Percentiles rank a stretch among this genome's conserved stretches.
Evolutionary conservation across 2,113 vertebrate genomes (phyloP).

Genomic region (Deroptyus accipitrinus): DNA sequence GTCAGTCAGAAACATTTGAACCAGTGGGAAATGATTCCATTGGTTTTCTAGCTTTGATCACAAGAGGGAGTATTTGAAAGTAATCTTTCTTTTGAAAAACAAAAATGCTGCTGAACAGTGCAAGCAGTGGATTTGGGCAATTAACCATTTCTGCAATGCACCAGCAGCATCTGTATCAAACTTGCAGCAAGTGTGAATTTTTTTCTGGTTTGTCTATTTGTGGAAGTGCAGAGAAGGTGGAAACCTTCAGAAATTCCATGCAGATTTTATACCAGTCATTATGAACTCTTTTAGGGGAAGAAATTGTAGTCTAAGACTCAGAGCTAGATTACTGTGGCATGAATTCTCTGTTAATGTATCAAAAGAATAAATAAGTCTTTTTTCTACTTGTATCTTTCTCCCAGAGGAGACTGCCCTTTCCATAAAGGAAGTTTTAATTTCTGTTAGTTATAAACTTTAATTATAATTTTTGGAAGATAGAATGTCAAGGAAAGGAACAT

Average conservation of each 20-base stretch:
- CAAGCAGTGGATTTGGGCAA: constrained; percentile 9
- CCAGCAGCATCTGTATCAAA: not conserved
- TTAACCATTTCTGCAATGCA: not conserved
- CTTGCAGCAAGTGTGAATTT: not conserved
- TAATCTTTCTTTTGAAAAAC: constrained; percentile 54
- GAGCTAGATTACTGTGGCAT: not conserved
- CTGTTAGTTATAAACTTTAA: not conserved
- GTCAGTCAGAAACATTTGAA: constrained; percentile 25
- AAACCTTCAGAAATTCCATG: not conserved
- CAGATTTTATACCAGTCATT: not conserved
- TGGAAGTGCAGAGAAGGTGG: not conserved
- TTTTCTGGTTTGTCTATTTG: not conserved
- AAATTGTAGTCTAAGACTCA: not conserved
- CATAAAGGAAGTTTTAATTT: not conserved
- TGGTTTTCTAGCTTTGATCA: constrained; percentile 74
- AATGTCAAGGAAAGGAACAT: not conserved
- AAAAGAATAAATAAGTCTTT: not conserved
- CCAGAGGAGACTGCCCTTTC: not conserved
- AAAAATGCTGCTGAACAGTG: constrained; percentile 45
- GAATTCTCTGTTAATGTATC: not conserved
- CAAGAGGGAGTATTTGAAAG: constrained; percentile 76
- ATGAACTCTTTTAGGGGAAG: not conserved
- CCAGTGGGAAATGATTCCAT: constrained; percentile 18
- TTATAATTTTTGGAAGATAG: not conserved
- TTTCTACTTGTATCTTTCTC: not conserved